Conservation (phyloP, 2,797 vertebrate species). For the Melanotaenia boesemani region DNA sequence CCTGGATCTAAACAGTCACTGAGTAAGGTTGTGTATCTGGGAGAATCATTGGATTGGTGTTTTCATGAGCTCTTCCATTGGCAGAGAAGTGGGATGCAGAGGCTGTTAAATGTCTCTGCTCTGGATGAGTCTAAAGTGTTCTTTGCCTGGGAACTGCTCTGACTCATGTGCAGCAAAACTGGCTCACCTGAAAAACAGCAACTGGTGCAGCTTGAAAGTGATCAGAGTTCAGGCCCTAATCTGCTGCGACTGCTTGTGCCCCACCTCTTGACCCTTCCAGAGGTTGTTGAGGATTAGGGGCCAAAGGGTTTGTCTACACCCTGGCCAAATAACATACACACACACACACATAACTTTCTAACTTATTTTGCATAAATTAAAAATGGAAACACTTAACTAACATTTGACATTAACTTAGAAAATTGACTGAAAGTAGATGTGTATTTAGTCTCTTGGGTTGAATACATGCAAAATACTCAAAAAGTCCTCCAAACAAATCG, state of each 20-base stretch:
- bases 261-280: slow-evolving; percentile 51
- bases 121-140: slow-evolving; percentile 26
- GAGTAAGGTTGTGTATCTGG: slow-evolving; percentile 16
- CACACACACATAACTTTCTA: not conserved
- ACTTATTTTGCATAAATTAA: slow-evolving; percentile 7
- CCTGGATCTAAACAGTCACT: slow-evolving; percentile 13
- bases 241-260: slow-evolving; percentile 1
- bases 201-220: slow-evolving; percentile 14
- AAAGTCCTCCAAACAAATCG: not conserved
- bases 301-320: slow-evolving; percentile 27
- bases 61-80: slow-evolving; percentile 48
- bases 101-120: slow-evolving; percentile 27
- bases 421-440: not conserved
- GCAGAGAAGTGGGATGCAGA: slow-evolving; percentile 21
- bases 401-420: not conserved
- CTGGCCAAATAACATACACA: slow-evolving; percentile 14
- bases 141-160: slow-evolving; percentile 22
- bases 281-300: slow-evolving; percentile 38
- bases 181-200: slow-evolving; percentile 29
- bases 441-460: not conserved
- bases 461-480: not conserved
- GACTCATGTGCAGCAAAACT: slow-evolving; percentile 13
- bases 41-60: slow-evolving; percentile 42
- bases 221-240: slow-evolving; percentile 32
- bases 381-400: not conserved